Evolutionary conservation across 2,113 vertebrate genomes (phyloP).

Genomic region (Marcusenius ussheri): DNA sequence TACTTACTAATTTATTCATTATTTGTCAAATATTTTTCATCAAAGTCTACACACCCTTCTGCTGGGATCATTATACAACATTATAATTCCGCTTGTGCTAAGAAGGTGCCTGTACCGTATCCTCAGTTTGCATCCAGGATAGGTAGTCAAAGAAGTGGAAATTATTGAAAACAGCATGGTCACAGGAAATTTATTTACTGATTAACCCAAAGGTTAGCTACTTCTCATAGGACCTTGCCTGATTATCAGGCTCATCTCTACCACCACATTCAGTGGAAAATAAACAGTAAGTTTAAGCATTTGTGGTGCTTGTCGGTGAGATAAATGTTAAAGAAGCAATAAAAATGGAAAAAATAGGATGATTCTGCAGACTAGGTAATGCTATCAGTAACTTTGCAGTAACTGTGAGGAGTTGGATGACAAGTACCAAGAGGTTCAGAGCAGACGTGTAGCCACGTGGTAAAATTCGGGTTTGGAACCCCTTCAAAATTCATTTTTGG

Average conservation of each 20-base stretch:
- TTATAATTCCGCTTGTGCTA: neutral
- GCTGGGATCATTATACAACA: neutral
- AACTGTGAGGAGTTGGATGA: neutral
- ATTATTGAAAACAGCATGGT: neutral
- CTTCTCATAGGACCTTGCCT: neutral
- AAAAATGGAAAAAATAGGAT: neutral
- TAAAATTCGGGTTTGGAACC: neutral
- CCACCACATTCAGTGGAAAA: neutral
- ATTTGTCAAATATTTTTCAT: neutral
- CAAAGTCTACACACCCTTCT: neutral
- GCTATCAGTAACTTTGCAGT: neutral
- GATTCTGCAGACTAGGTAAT: neutral
- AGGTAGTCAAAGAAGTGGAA: constrained; percentile 17
- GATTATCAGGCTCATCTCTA: neutral
- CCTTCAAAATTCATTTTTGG: neutral
- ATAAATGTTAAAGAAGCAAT: neutral
- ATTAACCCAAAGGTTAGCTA: constrained; percentile 13
- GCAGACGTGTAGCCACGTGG: neutral
- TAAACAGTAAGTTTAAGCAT: neutral
- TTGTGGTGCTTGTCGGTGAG: neutral
- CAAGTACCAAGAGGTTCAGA: neutral
- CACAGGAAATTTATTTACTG: neutral
- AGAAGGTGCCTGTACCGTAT: neutral
- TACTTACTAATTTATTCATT: neutral
- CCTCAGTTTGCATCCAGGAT: neutral